These are phyloP conservation scores for Geotrypetes seraphini DNA, from an alignment of 2,797 vertebrate species.

Conservation along the genomic window DNA sequence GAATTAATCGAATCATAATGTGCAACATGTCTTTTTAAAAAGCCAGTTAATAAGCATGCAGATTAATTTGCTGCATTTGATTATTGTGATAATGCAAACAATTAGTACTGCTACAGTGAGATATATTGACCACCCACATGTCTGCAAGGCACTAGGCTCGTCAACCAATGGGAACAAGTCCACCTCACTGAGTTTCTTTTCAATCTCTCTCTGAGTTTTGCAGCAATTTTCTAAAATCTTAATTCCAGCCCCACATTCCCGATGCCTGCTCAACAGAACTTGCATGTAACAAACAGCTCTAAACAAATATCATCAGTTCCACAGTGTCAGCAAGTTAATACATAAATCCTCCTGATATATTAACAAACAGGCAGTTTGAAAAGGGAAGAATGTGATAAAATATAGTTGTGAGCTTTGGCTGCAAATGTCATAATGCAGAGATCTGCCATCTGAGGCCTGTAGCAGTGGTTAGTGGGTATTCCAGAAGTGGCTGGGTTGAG, in stretches of 20 bases:
- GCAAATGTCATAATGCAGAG: too few species aligned
- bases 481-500: too few species aligned
- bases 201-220: constrained; percentile 44
- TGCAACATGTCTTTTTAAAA: too few species aligned
- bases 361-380: neutral
- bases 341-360: constrained; percentile 25
- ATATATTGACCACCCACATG: constrained; percentile 55
- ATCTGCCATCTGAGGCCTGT: too few species aligned
- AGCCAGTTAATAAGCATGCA: constrained; percentile 69
- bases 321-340: constrained; percentile 30
- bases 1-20: constrained; percentile 72
- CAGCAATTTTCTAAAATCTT: constrained; percentile 37
- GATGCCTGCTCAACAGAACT: too few species aligned
- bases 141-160: too few species aligned
- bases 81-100: constrained; percentile 70
- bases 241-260: too few species aligned
- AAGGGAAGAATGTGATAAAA: neutral
- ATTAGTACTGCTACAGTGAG: constrained; percentile 61
- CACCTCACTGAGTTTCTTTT: too few species aligned
- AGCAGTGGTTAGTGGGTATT: too few species aligned
- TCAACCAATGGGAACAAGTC: constrained; percentile 48
- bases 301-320: constrained; percentile 18
- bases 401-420: neutral
- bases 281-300: too few species aligned
- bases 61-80: constrained; percentile 71